A percentile compares a stretch with the other conserved stretches of the same genome.
phyloP scores from a whole-genome alignment of 2,113 vertebrate genomes.

The Protobothrops flavoviridis region DNA sequence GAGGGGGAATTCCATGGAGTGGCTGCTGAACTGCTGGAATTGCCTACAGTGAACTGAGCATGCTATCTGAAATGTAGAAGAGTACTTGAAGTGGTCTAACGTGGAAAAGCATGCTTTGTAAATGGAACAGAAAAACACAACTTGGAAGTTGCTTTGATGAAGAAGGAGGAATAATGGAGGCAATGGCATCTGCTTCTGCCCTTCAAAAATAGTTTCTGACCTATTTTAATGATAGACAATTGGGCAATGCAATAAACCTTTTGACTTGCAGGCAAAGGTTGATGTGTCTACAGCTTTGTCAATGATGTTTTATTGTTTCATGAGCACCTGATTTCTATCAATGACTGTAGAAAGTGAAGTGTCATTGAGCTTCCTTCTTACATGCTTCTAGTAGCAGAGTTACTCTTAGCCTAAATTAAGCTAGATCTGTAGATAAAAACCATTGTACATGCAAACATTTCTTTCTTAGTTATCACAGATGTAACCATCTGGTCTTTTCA shows the following conservation, averaged over 20 bases:
- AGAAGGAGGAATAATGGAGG: neutral
- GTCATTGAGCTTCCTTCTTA: neutral
- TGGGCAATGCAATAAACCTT: neutral
- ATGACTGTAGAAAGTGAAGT: neutral
- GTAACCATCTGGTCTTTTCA: neutral
- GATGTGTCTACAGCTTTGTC: neutral
- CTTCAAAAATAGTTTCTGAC: neutral
- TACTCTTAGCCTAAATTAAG: neutral
- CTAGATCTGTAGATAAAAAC: neutral
- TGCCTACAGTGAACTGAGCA: neutral
- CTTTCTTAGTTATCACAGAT: neutral
- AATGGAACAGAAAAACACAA: too few species aligned
- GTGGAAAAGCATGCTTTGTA: neutral
- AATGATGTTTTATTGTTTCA: neutral
- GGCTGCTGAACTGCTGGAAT: neutral
- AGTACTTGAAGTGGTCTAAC: neutral
- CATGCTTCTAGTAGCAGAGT: neutral
- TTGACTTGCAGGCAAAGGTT: neutral
- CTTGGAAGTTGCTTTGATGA: neutral
- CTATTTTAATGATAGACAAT: neutral
- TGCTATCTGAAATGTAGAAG: neutral
- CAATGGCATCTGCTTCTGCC: neutral
- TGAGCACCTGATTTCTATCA: neutral
- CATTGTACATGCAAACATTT: too few species aligned
- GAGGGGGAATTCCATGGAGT: neutral